A percentile compares a stretch with the other conserved stretches of the same genome.
phyloP scores from a whole-genome alignment of 2,888 invertebrate species.

The Eretmocerus hayati region DNA sequence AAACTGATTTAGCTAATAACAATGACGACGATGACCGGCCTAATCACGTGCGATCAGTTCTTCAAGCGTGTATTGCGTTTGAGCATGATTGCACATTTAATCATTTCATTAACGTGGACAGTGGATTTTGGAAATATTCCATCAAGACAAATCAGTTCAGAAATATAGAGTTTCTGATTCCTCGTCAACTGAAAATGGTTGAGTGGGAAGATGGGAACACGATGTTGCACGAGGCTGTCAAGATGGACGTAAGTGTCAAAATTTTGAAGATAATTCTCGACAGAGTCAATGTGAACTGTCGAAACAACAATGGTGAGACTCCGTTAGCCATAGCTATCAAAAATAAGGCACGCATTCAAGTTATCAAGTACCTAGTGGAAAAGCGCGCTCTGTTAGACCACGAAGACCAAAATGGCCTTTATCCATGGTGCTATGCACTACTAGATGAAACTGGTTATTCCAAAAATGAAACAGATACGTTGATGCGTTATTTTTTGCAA shows the following conservation, averaged over 20 bases:
- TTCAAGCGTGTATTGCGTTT: neutral
- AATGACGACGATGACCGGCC: too few relatives aligned
- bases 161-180: neutral
- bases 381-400: neutral
- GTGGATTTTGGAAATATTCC: neutral
- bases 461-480: neutral
- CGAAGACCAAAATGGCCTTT: neutral
- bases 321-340: neutral
- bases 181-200: neutral
- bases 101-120: neutral
- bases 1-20: too few relatives aligned
- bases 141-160: neutral
- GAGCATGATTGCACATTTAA: neutral
- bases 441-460: neutral
- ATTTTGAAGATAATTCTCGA: neutral
- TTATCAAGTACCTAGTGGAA: neutral
- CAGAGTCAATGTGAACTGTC: neutral
- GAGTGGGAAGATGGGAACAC: neutral
- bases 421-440: neutral
- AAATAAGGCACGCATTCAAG: neutral
- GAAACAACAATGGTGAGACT: neutral
- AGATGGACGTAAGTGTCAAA: neutral
- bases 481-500: neutral
- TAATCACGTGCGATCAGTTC: too few relatives aligned
- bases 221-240: neutral